Percentiles rank a stretch among this genome's conserved stretches.
Conservation (phyloP, 2,113 vertebrate species). For the Rhynchopsitta pachyrhyncha region DNA sequence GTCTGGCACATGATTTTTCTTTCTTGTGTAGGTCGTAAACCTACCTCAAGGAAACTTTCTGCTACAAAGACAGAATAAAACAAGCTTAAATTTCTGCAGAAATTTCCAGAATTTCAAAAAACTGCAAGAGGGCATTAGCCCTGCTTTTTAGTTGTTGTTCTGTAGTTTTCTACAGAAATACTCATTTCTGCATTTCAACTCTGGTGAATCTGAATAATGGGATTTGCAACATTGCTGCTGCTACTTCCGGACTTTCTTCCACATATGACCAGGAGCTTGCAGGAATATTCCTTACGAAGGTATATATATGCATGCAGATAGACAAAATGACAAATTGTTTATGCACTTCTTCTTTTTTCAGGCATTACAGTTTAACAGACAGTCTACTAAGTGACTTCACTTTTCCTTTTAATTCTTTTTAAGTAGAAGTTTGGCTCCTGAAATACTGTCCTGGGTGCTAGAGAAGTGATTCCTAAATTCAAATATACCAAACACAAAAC, state of each 20-base stretch:
- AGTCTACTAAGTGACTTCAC: neutral
- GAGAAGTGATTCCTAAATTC: neutral
- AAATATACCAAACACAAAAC: neutral
- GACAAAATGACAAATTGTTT: neutral
- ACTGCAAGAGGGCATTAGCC: neutral
- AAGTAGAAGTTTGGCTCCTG: neutral
- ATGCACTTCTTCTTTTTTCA: neutral
- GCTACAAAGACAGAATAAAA: neutral
- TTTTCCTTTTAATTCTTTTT: neutral
- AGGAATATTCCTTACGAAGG: neutral
- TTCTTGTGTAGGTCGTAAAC: neutral
- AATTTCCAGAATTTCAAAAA: neutral
- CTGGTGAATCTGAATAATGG: accelerated
- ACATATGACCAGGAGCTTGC: neutral
- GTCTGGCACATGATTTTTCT: neutral
- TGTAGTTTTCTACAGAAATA: neutral
- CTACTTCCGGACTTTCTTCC: neutral
- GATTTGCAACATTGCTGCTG: neutral
- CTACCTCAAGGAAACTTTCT: neutral
- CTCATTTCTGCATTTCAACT: neutral
- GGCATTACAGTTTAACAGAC: neutral
- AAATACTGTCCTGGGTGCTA: neutral
- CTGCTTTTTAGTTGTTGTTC: no score
- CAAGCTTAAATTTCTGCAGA: neutral
- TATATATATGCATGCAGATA: neutral